Conservation (phyloP, 1,140 invertebrate genomes). For the Aphelinus atriplicis region DNA sequence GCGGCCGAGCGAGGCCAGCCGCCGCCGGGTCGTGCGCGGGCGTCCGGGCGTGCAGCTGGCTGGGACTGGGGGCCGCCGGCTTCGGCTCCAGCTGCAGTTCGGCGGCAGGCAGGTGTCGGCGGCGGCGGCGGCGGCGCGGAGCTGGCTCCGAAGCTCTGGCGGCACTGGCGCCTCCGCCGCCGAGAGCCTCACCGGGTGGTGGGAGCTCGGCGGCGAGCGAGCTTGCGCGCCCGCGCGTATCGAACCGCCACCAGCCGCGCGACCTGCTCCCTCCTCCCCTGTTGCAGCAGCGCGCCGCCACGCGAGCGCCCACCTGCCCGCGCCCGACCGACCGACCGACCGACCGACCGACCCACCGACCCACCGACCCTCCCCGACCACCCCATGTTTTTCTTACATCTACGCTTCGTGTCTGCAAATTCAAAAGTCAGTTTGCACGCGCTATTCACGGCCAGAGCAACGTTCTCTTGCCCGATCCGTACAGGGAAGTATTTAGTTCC, state of each 20-base stretch:
- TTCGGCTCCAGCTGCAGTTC: too few relatives aligned
- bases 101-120: too few relatives aligned
- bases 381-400: not conserved
- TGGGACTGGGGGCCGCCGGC: too few relatives aligned
- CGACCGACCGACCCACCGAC: not conserved
- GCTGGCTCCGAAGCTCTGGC: constrained; percentile 53
- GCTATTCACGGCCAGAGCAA: too few relatives aligned
- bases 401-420: not conserved
- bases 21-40: too few relatives aligned
- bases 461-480: too few relatives aligned
- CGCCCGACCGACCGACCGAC: constrained; percentile 14
- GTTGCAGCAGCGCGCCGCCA: constrained; percentile 35
- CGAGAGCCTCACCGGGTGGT: not conserved
- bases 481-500: too few relatives aligned
- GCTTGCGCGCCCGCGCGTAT: constrained; percentile 62
- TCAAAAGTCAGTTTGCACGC: too few relatives aligned
- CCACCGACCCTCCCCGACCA: not conserved
- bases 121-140: not conserved
- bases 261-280: constrained; percentile 34
- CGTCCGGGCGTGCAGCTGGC: too few relatives aligned
- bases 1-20: too few relatives aligned
- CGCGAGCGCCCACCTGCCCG: constrained; percentile 34
- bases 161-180: constrained; percentile 51
- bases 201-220: not conserved
- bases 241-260: constrained; percentile 53